These are phyloP conservation scores for Unio pictorum DNA, from an alignment of 2,888 invertebrate species.

Conservation along the genomic window DNA sequence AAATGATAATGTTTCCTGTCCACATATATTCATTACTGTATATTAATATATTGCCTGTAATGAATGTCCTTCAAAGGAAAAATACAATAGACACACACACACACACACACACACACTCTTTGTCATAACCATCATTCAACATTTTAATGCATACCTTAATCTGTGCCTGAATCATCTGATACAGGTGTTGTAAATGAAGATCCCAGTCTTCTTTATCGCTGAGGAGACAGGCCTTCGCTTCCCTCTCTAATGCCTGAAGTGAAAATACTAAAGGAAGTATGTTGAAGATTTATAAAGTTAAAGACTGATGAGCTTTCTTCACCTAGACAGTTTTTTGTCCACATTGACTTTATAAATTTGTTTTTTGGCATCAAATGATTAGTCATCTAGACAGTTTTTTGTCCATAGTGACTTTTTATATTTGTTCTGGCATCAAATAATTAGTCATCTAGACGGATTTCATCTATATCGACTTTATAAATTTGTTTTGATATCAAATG, in stretches of 20 bases:
- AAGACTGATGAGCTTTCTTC: not conserved
- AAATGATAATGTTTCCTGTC: no score
- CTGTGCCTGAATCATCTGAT: conserved; percentile 46
- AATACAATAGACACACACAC: no score
- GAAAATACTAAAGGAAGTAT: not conserved
- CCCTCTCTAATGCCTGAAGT: conserved; percentile 47
- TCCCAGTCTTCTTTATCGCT: conserved; percentile 47
- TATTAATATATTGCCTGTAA: no score
- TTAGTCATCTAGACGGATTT: not conserved
- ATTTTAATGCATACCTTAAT: conserved; percentile 40
- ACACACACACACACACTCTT: no score
- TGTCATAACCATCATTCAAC: not conserved
- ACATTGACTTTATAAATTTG: no score
- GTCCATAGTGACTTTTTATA: no score
- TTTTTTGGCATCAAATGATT: no score
- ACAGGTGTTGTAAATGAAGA: conserved; percentile 38
- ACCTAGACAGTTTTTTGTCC: not conserved
- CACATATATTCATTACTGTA: no score
- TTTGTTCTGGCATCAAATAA: no score
- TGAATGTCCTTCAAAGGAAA: no score
- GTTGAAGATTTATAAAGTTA: not conserved
- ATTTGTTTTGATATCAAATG: no score
- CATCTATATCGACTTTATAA: no score
- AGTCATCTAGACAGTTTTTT: not conserved
- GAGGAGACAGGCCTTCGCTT: conserved; percentile 38